phyloP scores from a whole-genome alignment of 2,797 vertebrate species.

The Cirrhinus molitorella region DNA sequence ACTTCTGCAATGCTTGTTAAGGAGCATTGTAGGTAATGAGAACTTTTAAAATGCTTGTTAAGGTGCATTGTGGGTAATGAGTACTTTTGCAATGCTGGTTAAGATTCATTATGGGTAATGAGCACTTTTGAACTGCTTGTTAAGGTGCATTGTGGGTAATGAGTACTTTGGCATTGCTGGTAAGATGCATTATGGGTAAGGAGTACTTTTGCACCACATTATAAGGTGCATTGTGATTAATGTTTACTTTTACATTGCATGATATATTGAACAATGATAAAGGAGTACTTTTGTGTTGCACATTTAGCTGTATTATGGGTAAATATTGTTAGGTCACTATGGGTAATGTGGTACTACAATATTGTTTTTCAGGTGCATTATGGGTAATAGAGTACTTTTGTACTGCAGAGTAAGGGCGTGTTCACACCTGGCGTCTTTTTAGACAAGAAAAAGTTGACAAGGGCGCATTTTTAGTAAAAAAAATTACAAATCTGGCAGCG shows the following conservation, averaged over 20 bases:
- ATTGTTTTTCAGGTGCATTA: too few species aligned
- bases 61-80: not conserved
- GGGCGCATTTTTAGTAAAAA: too few species aligned
- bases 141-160: not conserved
- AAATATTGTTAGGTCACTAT: too few species aligned
- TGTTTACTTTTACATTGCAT: not conserved
- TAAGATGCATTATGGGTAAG: not conserved
- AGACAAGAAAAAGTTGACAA: too few species aligned
- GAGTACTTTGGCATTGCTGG: not conserved
- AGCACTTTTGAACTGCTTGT: not conserved
- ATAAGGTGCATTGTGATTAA: not conserved
- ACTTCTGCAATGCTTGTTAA: not conserved
- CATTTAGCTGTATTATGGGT: not conserved
- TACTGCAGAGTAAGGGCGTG: too few species aligned
- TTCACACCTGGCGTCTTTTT: too few species aligned
- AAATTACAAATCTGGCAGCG: too few species aligned
- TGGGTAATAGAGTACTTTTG: not conserved
- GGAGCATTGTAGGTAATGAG: not conserved
- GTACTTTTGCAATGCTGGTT: not conserved
- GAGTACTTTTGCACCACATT: not conserved
- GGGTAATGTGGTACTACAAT: too few species aligned
- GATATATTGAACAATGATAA: not conserved
- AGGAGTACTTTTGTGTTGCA: not conserved
- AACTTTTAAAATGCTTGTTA: fast-evolving
- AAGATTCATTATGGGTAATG: not conserved